Base-by-base conservation (phyloP, 2,797 vertebrate species). In the Podargus strigoides region DNA sequence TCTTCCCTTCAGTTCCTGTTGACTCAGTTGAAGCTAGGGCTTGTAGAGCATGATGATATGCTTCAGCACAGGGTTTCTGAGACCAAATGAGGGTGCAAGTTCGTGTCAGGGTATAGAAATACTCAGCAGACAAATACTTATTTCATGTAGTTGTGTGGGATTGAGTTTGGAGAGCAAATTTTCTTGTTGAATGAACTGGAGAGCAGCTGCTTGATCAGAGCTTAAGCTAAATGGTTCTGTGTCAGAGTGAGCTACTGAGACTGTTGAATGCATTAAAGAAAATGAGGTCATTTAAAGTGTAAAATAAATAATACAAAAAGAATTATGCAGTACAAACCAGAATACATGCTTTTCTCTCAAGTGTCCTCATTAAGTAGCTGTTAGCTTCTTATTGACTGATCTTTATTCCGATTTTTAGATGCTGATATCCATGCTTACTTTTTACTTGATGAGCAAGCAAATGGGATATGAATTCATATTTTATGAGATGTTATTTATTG, bases 261-360 rank as follows among this genome's bases (percentile, higher is more conserved):
- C 49, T 58, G 44, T 49, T 84, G 76, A 86, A 81, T 72, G 37
- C 50, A 69, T 90, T 93, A 86, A 90, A 79, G 75, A 78, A 91
- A 96, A 91, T 80, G 56, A 93, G 72, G 85, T 87, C 28, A 85
- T 80, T 89, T 91, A 36, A 89, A 90, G 55, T 93, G 67, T 84
- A 88, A 94, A 84, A 90, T 90, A 94, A 96, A 95, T 83, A 89
- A 80, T 83, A 89, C 69, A 91, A 91, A 83, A 94, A 83, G 27
- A 96, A 84, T 94, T 86, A 90, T 34, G 62, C 69, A 62, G 58
- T 94, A 86, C 94, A 94, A 93, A 95, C 95, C 69, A 91, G 90
- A 93, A 86, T 86, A 67, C 62, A 73, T 78, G 68, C 75, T 44
- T 87, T 89, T 37, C 52, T 92, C 91, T 85, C 2, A 14, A 80